Evolutionary conservation across 2,797 vertebrate species (phyloP).

Genomic region (Tiaroga cobitis): DNA sequence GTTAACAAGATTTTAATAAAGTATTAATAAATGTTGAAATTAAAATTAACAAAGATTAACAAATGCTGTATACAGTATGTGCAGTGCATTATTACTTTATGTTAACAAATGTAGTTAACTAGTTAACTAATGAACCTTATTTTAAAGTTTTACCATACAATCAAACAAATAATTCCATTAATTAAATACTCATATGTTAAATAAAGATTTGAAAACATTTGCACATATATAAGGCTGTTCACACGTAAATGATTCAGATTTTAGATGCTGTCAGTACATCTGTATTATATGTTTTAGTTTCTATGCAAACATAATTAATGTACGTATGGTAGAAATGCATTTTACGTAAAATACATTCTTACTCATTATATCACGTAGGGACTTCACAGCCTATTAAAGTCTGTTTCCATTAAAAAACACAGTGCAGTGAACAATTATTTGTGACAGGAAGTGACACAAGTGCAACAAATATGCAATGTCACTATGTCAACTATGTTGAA

Average conservation of each 20-base stretch:
- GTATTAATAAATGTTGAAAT: no score
- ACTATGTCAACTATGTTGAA: conserved; percentile 30
- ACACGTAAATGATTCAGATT: background rate
- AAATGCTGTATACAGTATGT: no score
- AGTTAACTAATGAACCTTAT: no score
- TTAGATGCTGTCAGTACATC: background rate
- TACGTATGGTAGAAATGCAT: background rate
- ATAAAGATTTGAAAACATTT: background rate
- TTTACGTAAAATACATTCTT: background rate
- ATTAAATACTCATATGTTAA: background rate
- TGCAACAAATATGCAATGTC: conserved; percentile 26
- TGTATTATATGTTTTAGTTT: background rate
- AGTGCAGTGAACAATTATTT: conserved; percentile 20
- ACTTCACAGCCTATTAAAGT: background rate
- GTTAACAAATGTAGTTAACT: no score
- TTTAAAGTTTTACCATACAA: background rate
- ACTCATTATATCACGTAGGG: background rate
- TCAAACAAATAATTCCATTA: background rate
- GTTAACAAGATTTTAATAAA: no score
- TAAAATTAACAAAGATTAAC: no score
- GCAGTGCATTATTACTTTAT: no score
- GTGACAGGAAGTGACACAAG: conserved; percentile 35
- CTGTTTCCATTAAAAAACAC: background rate
- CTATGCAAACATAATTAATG: background rate
- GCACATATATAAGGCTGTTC: background rate